Evolutionary conservation across 2,888 invertebrate genomes (phyloP), one percentile per base, ranked within the genome.

Genomic region (Stegophylla sp.): DNA sequence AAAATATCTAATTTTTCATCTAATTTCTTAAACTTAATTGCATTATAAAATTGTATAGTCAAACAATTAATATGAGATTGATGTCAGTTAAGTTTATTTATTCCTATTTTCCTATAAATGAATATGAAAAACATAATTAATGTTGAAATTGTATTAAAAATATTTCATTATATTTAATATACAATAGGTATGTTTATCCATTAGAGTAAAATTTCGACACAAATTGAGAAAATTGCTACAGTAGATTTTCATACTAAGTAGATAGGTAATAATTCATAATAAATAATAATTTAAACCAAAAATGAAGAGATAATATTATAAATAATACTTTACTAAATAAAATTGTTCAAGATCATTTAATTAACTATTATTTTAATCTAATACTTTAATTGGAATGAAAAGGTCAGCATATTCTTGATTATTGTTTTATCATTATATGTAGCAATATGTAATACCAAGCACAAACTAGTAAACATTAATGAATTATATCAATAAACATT

Each of bases 311-410:
- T 69, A 51, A 51, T 69, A 28, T 69, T 67, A 67, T 28, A 17
- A 67, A 67, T 26, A 67, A 67, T 67, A 48, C 13, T 48, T 48
- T 28, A 12, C n/a, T 48, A 48, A 69, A 28, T 28, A 12, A 26
- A 69, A 69, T 51, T 69, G 45, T 69, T 17, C 48, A 12, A 48
- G 26, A 69, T 69, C 48, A 69, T 69, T 48, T 48, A 48, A 69
- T 48, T 48, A 48, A 28, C 67, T 51, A 48, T 28, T 17, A 41
- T 71, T 71, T 71, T 71, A n/a, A 71, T 71, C 71, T 71, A 20
- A 71, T 71, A 71, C 23, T 41, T 53, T 53, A 72, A 69, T 51
- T 69, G 69, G 34, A 69, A 56, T 17, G 28, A 56, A 71, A 9
- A 56, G 41, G 71, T 71, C 71, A 71, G 41, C 34, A 71, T 71